Percentiles rank a stretch among this genome's conserved stretches.
Conservation (phyloP, 1,140 invertebrate species). For the Cardiocondyla obscurior region DNA sequence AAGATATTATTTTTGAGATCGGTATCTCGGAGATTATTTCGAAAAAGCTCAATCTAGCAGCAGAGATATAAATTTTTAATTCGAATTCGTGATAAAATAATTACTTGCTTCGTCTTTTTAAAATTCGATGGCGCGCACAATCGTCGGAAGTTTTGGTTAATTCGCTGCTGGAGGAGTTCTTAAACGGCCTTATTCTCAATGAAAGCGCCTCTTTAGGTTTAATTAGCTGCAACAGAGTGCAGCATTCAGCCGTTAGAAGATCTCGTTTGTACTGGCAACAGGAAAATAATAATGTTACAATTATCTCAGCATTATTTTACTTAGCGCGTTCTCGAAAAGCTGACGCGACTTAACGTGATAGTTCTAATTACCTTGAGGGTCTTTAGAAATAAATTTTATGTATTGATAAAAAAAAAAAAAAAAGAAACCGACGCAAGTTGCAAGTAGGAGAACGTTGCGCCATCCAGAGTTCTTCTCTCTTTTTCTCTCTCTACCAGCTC, state of each 20-base stretch:
- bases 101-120: background rate
- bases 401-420: no score
- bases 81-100: background rate
- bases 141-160: slow-evolving; percentile 60
- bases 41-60: background rate
- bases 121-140: background rate
- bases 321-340: background rate
- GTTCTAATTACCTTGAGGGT: no score
- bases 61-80: background rate
- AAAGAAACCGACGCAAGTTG: background rate
- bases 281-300: background rate
- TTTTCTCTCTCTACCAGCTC: background rate
- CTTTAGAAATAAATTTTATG: no score
- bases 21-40: background rate
- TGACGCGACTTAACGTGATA: background rate
- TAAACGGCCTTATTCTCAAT: slow-evolving; percentile 53
- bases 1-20: background rate
- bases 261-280: slow-evolving; percentile 23
- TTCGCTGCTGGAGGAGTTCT: slow-evolving; percentile 56
- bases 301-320: background rate
- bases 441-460: background rate
- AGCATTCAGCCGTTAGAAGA: slow-evolving; percentile 50
- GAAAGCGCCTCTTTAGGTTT: slow-evolving; percentile 63
- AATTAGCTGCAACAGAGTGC: slow-evolving; percentile 59
- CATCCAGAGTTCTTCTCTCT: background rate